A percentile compares a stretch with the other conserved stretches of the same genome.
phyloP scores from a whole-genome alignment of 1,140 invertebrate species.

The Eupeodes corollae region DNA sequence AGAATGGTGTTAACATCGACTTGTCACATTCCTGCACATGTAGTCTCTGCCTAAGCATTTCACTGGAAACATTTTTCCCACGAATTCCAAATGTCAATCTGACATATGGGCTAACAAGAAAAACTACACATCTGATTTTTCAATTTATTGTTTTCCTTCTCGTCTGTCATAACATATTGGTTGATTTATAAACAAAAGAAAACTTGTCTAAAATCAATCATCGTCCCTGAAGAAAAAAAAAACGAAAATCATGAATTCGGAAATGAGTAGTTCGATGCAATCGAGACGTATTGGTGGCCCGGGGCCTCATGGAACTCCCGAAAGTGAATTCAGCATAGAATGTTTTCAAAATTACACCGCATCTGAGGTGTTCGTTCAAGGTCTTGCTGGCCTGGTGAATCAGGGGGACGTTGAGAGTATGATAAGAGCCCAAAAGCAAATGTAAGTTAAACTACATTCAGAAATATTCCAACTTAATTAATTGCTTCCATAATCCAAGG shows the following conservation, averaged over 20 bases:
- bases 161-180: no score
- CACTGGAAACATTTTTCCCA: no score
- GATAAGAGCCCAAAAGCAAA: conserved; percentile 84
- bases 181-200: no score
- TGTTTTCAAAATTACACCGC: conserved; percentile 83
- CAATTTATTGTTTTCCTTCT: not conserved
- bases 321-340: conserved; percentile 59
- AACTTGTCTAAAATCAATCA: no score
- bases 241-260: not conserved
- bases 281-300: conserved; percentile 9
- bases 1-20: no score
- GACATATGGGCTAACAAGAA: no score
- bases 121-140: no score
- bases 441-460: conserved; percentile 48
- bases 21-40: no score
- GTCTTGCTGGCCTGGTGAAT: conserved; percentile 78
- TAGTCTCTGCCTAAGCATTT: no score
- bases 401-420: conserved; percentile 83
- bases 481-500: conserved; percentile 49
- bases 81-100: no score
- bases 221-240: no score
- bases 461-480: not conserved
- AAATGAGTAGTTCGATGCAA: conserved; percentile 6
- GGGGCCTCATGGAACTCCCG: conserved; percentile 43
- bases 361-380: conserved; percentile 81